Base-by-base conservation (phyloP, 1,140 invertebrate species). In the Drosophila kanapiae region DNA sequence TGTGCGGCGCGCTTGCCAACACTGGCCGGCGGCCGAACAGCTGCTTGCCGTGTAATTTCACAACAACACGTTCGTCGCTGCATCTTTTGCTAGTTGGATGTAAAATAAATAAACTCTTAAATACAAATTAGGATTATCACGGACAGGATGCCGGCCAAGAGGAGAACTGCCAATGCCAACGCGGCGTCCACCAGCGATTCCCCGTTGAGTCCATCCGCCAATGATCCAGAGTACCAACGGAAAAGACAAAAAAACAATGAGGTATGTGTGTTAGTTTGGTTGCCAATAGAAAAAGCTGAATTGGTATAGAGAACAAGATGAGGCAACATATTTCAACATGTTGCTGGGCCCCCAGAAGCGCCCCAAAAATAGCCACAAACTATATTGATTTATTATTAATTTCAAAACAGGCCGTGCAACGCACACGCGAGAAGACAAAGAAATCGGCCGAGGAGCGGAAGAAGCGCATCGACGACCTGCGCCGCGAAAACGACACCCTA, bases 231-330 rank as follows among this genome's bases (percentile, higher is more conserved):
- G 51, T 92, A 92, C 70, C 75, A 84, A 78, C 49, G 81, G 69
- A 92, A 92, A 78, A 83, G 91, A 82, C 68, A 92, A 49, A 90
- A 92, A 70, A 92, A 92, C 72, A 92, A 92, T 77, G 87, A 92
- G 80, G 91, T 92, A 74, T 82, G 56, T 70, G 16, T 67, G 48
- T 16, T 42, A 58, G 23, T 33, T 67, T 23, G 37, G 23, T 23
- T 72, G 67, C 56, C 53, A 56, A 56, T 11, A 37, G 35, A 67
- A 79, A 65, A 47, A 82, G 40, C 3, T 3, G 57, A 16, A 47
- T 45, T 16, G 33, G 16, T 9, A 16, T 18, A n/a, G 8, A 31
- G 62, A 40, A 14, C 31, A 8, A 61, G 37, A 58, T 57, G 48
- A 45, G 4, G 42, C 42, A 56, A 59, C 48, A 80, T 70, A 80